A percentile compares a stretch with the other conserved stretches of the same genome.
Conservation (phyloP, 2,113 vertebrate genomes). For the Leucoraja erinaceus region DNA sequence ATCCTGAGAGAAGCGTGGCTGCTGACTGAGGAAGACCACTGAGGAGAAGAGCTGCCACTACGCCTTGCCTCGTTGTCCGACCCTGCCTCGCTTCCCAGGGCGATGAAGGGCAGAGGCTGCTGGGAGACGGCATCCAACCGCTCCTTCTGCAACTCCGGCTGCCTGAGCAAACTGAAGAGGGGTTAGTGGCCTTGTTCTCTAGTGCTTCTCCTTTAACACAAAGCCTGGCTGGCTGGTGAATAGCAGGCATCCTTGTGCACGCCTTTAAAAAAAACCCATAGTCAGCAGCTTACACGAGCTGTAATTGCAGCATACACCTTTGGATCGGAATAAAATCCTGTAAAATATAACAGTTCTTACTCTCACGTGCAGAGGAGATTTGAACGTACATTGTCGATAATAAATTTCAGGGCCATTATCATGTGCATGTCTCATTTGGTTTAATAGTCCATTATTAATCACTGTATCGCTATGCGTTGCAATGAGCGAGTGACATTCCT, state of each 20-base stretch:
- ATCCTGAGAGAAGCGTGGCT: constrained; percentile 20
- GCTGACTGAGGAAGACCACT: constrained; percentile 52
- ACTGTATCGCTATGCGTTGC: background rate
- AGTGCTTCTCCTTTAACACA: constrained; percentile 36
- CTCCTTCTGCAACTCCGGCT: constrained; percentile 85
- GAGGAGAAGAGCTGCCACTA: constrained; percentile 53
- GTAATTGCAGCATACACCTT: background rate
- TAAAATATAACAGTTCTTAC: background rate
- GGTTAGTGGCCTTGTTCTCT: constrained; percentile 67
- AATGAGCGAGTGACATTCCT: background rate
- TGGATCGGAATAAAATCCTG: background rate
- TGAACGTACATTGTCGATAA: background rate
- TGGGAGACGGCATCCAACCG: constrained; percentile 77
- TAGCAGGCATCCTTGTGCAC: background rate
- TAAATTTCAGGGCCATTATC: background rate
- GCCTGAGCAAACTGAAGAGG: constrained; percentile 81
- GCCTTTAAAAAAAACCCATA: background rate
- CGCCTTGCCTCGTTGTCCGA: constrained; percentile 48
- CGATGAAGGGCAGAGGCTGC: constrained; percentile 92
- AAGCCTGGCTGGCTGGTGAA: constrained; percentile 37
- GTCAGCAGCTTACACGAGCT: background rate
- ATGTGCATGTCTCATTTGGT: background rate
- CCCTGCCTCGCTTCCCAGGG: constrained; percentile 50
- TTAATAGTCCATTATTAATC: background rate
- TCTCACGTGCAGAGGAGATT: background rate